Evolutionary conservation across 2,888 invertebrate genomes (phyloP).

Genomic region (Zhengitettix transpicula): DNA sequence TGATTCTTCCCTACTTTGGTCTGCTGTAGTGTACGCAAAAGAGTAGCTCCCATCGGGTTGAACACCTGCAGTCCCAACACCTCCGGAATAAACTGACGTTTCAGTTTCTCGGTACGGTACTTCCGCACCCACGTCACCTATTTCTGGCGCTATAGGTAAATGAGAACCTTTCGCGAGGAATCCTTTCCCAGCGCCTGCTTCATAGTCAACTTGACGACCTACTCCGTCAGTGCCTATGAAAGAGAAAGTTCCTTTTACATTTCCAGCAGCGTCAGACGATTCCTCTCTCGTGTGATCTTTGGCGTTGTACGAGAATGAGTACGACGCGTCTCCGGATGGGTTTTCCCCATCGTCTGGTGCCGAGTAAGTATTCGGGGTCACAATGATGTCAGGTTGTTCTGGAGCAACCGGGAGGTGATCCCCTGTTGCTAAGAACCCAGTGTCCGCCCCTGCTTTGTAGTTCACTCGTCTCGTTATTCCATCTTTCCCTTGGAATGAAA

Average conservation of each 20-base stretch:
- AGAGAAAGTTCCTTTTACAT: slow-evolving; percentile 15
- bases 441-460: slow-evolving; percentile 16
- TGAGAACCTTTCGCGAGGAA: slow-evolving; percentile 16
- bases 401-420: slow-evolving; percentile 14
- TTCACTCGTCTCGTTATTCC: slow-evolving; percentile 12
- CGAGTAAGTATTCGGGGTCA: not conserved
- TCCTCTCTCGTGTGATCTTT: slow-evolving; percentile 22
- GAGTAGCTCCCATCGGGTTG: slow-evolving; percentile 18
- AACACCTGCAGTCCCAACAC: not conserved
- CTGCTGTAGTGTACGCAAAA: slow-evolving; percentile 21
- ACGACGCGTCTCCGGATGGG: slow-evolving; percentile 15
- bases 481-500: slow-evolving; percentile 14
- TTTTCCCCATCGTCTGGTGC: not conserved
- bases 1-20: slow-evolving; percentile 22
- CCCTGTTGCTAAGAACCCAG: slow-evolving; percentile 15
- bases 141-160: slow-evolving; percentile 12
- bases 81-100: too few species aligned
- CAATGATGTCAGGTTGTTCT: not conserved
- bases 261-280: slow-evolving; percentile 21
- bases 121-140: too few species aligned
- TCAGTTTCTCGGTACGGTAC: too few species aligned
- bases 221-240: slow-evolving; percentile 16
- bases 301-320: slow-evolving; percentile 20
- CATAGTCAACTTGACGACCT: slow-evolving; percentile 11
- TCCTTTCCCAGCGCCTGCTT: slow-evolving; percentile 15